These are phyloP conservation scores for Trichechus manatus DNA, from an alignment of 2,113 vertebrate genomes.

Conservation along the genomic window DNA sequence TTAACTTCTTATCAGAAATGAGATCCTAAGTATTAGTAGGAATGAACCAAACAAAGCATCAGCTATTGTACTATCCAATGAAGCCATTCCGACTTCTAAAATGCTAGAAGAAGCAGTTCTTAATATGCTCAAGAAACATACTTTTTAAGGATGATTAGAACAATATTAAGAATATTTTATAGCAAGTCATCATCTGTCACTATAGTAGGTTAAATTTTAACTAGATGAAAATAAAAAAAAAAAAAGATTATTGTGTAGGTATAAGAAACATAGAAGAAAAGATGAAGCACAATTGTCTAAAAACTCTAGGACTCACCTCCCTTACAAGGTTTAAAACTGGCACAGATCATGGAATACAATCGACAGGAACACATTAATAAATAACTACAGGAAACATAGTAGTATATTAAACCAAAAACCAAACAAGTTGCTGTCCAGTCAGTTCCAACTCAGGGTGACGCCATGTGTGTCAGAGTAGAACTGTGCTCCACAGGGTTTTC, in stretches of 20 bases:
- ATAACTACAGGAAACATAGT: not conserved
- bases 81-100: not conserved
- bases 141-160: slow-evolving; percentile 13
- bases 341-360: not conserved
- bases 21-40: not conserved
- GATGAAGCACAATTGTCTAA: not conserved
- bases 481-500: not conserved
- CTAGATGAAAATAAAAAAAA: slow-evolving; percentile 30
- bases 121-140: not conserved
- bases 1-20: not conserved
- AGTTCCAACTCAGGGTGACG: not conserved
- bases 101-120: not conserved
- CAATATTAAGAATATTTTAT: not conserved
- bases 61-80: not conserved
- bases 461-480: not conserved
- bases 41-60: not conserved
- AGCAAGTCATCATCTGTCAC: not conserved
- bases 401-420: not conserved
- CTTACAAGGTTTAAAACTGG: not conserved
- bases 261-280: not conserved
- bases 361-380: not conserved
- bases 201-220: not conserved
- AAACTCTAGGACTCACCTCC: not conserved
- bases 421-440: not conserved
- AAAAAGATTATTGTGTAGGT: not conserved